phyloP scores from a whole-genome alignment of 2,797 vertebrate species.

The Channallabes apus region DNA sequence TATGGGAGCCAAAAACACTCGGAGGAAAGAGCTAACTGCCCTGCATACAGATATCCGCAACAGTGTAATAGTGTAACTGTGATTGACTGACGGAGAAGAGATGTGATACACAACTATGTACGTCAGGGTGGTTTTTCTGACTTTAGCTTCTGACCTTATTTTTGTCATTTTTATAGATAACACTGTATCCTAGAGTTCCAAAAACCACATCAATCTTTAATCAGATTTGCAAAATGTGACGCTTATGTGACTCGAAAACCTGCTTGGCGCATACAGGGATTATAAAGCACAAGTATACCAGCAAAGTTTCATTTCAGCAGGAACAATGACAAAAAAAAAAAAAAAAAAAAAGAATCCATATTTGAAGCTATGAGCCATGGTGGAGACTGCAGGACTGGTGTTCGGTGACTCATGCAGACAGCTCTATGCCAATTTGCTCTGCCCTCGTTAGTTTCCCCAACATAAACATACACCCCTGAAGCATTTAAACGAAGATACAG shows the following conservation, averaged over 20 bases:
- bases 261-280: not conserved
- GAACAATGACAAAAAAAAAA: not conserved
- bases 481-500: not conserved
- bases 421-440: not conserved
- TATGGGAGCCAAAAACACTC: too few relatives aligned
- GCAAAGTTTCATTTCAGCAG: not conserved
- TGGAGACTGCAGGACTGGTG: not conserved
- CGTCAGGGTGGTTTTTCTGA: not conserved
- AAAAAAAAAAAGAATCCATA: not conserved
- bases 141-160: not conserved
- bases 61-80: too few relatives aligned
- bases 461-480: slow-evolving; percentile 6
- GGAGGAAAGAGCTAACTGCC: too few relatives aligned
- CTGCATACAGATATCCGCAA: too few relatives aligned
- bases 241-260: not conserved
- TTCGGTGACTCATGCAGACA: not conserved
- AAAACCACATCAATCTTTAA: not conserved
- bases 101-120: not conserved
- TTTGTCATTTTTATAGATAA: not conserved
- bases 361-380: not conserved
- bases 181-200: not conserved
- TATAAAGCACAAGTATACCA: not conserved
- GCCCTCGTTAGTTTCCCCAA: slow-evolving; percentile 1
- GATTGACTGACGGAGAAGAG: not conserved
- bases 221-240: not conserved